A percentile compares a stretch with the other conserved stretches of the same genome.
Conservation (phyloP, 1,140 invertebrate species). For the Thaumetopoea pityocampa region DNA sequence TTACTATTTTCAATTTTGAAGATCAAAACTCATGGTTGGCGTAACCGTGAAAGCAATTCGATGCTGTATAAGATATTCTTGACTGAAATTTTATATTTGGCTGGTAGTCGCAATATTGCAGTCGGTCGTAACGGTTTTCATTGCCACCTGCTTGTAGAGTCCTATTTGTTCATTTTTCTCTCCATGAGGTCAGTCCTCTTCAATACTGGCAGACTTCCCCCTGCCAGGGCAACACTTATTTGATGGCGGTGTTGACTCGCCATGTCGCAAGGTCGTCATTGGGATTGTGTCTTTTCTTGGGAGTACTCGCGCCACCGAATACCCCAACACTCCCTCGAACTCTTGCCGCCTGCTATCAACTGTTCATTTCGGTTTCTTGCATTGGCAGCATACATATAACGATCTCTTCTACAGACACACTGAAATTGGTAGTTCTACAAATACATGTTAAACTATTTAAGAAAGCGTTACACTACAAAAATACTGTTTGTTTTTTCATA, state of each 20-base stretch:
- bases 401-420: too few relatives aligned
- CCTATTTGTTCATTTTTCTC: too few relatives aligned
- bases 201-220: not conserved
- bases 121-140: not conserved
- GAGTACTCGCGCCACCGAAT: not conserved
- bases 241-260: slow-evolving; percentile 11
- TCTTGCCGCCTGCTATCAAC: slow-evolving; percentile 10
- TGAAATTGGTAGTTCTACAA: too few relatives aligned
- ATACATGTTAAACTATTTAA: too few relatives aligned
- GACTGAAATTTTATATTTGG: too few relatives aligned
- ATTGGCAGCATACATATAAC: too few relatives aligned
- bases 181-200: not conserved
- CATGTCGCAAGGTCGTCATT: slow-evolving; percentile 8
- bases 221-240: slow-evolving; percentile 10
- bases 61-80: too few relatives aligned
- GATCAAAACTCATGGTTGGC: too few relatives aligned
- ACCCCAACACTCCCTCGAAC: slow-evolving; percentile 8
- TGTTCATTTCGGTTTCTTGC: slow-evolving; percentile 6
- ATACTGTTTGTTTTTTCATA: too few relatives aligned
- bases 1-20: too few relatives aligned
- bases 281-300: slow-evolving; percentile 6
- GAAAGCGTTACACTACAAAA: too few relatives aligned
- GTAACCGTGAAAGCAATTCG: too few relatives aligned
- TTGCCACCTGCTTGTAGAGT: not conserved
- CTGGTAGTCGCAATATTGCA: not conserved